Evolutionary conservation across 2,888 invertebrate genomes (phyloP).

Genomic region (Matsumyia berberina): DNA sequence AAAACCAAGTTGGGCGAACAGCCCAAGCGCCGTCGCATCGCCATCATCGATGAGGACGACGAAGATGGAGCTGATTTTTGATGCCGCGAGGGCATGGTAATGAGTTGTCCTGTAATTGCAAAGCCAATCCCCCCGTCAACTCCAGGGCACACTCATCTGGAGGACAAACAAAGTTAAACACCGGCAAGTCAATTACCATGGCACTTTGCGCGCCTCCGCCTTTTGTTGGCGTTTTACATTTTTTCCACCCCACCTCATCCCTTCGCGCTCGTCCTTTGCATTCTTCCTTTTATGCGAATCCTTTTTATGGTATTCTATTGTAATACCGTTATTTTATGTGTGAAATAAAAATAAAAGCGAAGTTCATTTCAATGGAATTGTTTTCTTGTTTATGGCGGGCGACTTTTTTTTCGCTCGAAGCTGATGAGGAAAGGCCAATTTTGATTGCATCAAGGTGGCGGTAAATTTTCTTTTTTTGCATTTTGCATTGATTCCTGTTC

Average conservation of each 20-base stretch:
- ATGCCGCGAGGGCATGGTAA: slow-evolving; percentile 15
- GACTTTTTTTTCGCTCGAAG: slow-evolving; percentile 10
- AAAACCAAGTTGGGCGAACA: slow-evolving; percentile 71
- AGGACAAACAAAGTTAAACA: slow-evolving; percentile 49
- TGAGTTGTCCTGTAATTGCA: slow-evolving; percentile 36
- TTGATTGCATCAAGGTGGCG: slow-evolving; percentile 48
- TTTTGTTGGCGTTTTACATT: slow-evolving; percentile 5
- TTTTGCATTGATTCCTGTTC: slow-evolving; percentile 22
- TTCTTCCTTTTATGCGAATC: slow-evolving; percentile 27
- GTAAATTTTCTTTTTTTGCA: slow-evolving; percentile 9
- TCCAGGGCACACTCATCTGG: slow-evolving; percentile 19
- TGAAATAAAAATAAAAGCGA: slow-evolving; percentile 61
- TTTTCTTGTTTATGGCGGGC: slow-evolving; percentile 51
- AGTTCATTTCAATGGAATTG: slow-evolving; percentile 64
- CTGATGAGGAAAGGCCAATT: slow-evolving; percentile 7
- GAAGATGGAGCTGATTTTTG: slow-evolving; percentile 48
- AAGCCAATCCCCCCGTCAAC: slow-evolving; percentile 32
- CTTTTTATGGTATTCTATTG: slow-evolving; percentile 53
- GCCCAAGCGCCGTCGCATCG: slow-evolving; percentile 83
- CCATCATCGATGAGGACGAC: slow-evolving; percentile 82
- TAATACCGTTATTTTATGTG: slow-evolving; percentile 67
- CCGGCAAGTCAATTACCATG: slow-evolving; percentile 45
- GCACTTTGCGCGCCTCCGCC: neutral
- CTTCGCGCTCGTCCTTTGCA: neutral
- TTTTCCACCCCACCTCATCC: no score